phyloP scores from a whole-genome alignment of 2,888 invertebrate genomes.

The Tipula vernalis region DNA sequence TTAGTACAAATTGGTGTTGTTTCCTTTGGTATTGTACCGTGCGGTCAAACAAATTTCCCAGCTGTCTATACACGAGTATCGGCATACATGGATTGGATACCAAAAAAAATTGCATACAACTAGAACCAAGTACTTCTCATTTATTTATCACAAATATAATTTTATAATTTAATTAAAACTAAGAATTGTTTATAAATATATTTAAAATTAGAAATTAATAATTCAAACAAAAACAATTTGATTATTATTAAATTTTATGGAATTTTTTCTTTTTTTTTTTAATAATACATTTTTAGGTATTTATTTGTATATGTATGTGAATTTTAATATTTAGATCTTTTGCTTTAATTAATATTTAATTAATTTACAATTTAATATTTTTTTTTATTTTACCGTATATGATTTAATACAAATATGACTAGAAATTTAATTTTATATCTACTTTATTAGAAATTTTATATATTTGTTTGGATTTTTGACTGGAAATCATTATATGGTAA shows the following conservation, averaged over 20 bases:
- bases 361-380: background rate
- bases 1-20: constrained; percentile 7
- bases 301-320: background rate
- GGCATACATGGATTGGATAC: constrained; percentile 9
- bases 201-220: background rate
- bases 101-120: background rate
- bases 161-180: background rate
- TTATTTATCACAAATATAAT: constrained; percentile 4
- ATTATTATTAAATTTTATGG: background rate
- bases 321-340: background rate
- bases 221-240: background rate
- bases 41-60: background rate
- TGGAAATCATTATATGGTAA: background rate
- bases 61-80: constrained; percentile 6
- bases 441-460: background rate
- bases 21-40: background rate
- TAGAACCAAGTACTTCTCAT: background rate
- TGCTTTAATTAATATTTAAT: background rate
- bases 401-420: too few relatives aligned
- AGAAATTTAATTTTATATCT: background rate
- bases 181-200: background rate
- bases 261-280: background rate
- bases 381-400: background rate
- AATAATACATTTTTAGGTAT: background rate
- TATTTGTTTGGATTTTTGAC: background rate